Evolutionary conservation across 2,888 invertebrate genomes (phyloP).

Genomic region (Apodemia duryi): DNA sequence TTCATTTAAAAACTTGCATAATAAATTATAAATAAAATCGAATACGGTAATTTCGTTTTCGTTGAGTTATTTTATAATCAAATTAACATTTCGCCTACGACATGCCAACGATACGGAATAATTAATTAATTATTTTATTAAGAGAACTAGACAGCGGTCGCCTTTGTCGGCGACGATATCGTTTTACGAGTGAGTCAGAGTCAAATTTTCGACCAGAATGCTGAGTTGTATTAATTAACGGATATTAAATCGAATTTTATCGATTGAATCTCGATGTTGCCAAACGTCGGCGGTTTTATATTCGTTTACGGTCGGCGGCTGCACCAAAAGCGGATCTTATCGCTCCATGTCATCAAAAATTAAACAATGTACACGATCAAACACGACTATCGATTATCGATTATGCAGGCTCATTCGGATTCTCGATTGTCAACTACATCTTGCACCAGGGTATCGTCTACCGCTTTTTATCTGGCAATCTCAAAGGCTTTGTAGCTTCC

Average conservation of each 20-base stretch:
- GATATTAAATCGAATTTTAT: slow-evolving; percentile 77
- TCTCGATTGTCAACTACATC: slow-evolving; percentile 25
- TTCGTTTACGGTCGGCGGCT: slow-evolving; percentile 49
- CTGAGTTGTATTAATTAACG: slow-evolving; percentile 77
- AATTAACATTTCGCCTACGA: slow-evolving; percentile 13
- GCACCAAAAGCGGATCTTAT: slow-evolving; percentile 63
- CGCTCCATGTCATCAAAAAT: slow-evolving; percentile 68
- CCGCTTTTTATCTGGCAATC: slow-evolving; percentile 45
- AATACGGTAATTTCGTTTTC: background rate
- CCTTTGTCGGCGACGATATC: slow-evolving; percentile 71
- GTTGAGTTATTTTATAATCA: slow-evolving; percentile 7
- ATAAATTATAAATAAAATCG: slow-evolving; percentile 9
- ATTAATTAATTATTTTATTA: slow-evolving; percentile 77
- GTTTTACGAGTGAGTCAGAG: slow-evolving; percentile 69
- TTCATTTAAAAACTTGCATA: background rate
- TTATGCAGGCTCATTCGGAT: slow-evolving; percentile 39
- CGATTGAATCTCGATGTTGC: slow-evolving; percentile 73
- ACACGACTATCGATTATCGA: slow-evolving; percentile 58
- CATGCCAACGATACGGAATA: slow-evolving; percentile 62
- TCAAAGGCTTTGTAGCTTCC: background rate
- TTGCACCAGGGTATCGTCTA: slow-evolving; percentile 38
- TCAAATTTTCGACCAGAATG: slow-evolving; percentile 68
- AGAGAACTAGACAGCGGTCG: slow-evolving; percentile 64
- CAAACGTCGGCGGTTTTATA: slow-evolving; percentile 71
- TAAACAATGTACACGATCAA: slow-evolving; percentile 72